Base-by-base conservation (phyloP, 2,113 vertebrate species). In the Girardinichthys multiradiatus region DNA sequence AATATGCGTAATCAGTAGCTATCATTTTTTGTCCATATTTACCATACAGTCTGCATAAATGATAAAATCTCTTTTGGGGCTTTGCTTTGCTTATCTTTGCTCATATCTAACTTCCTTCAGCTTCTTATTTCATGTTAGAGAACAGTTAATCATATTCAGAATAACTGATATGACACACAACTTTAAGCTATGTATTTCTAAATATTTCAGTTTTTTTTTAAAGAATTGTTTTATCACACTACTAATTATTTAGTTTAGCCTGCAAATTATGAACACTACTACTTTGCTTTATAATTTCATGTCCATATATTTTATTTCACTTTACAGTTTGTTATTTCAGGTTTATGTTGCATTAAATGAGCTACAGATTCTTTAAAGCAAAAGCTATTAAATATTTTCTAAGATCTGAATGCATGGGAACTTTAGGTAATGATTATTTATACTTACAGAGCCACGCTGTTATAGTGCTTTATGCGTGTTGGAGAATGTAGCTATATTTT, bases 391-490 rank as follows among this genome's bases (percentile, higher is more conserved):
- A 74, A 33, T 54, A 10, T 11, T 35, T 26, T 45, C 42, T 70
- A 27, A 27, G 60, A 58, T 37, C 58, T 42, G 21, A 31, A 31
- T 73, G 64, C 59, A 69, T 72, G 57, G 29, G 30, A 24, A 73
- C 64, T 60, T 15, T 48, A 75, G 21, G 68, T 28, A 27, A 26
- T 64, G 27, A 37, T 13, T 54, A 26, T 28, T 66, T 54, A 5
- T 17, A 64, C 57, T 66, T 74, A 51, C 13, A 37, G 17, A 71
- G 45, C 31, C 74, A 51, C 48, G 26, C 14, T 1, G 27, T 48
- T 21, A 13, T 28, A n/a, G 57, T 74, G 64, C 48, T 29, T 60
- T 54, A 29, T 2, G 62, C 51, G 26, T 15, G 6, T 13, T 3
- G 68, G 42, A 59, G 1, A 27, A 65, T 45, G 21, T 15, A 10